Percentiles rank a stretch among this genome's conserved stretches.
phyloP scores from a whole-genome alignment of 2,113 vertebrate genomes.

The Syrmaticus mikado region DNA sequence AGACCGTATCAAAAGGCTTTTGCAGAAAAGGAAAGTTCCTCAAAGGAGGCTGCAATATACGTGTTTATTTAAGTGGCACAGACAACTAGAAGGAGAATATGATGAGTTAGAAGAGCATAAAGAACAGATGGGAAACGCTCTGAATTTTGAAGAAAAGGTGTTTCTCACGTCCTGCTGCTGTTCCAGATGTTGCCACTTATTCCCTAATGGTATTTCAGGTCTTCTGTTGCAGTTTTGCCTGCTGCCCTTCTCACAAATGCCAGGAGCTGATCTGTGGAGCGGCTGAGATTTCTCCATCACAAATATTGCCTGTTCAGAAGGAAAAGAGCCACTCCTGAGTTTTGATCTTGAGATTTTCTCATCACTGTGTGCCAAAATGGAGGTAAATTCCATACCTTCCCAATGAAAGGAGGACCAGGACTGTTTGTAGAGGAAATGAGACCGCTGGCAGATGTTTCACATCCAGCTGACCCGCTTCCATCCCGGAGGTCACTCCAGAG shows the following conservation, averaged over 20 bases:
- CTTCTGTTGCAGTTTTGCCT: background rate
- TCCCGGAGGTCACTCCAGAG: background rate
- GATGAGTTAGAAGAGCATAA: background rate
- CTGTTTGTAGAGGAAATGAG: background rate
- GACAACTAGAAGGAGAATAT: background rate
- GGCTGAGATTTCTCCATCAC: background rate
- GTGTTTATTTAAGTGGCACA: background rate
- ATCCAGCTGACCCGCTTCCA: background rate
- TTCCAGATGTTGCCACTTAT: constrained; percentile 16
- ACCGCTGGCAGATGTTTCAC: background rate
- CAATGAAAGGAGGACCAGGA: background rate
- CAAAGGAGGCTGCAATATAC: background rate
- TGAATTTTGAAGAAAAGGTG: background rate
- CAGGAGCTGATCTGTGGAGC: background rate
- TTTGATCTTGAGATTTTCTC: background rate
- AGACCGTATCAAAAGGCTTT: background rate
- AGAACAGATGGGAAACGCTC: constrained; percentile 24
- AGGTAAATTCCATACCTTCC: background rate
- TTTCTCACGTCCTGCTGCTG: background rate
- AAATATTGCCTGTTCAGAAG: background rate
- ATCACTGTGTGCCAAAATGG: background rate
- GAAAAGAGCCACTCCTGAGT: background rate
- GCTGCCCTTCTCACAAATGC: constrained; percentile 11
- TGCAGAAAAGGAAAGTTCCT: background rate
- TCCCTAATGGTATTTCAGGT: constrained; percentile 1